Evolutionary conservation across 2,888 invertebrate species (phyloP).

Genomic region (Pheosia gnoma): DNA sequence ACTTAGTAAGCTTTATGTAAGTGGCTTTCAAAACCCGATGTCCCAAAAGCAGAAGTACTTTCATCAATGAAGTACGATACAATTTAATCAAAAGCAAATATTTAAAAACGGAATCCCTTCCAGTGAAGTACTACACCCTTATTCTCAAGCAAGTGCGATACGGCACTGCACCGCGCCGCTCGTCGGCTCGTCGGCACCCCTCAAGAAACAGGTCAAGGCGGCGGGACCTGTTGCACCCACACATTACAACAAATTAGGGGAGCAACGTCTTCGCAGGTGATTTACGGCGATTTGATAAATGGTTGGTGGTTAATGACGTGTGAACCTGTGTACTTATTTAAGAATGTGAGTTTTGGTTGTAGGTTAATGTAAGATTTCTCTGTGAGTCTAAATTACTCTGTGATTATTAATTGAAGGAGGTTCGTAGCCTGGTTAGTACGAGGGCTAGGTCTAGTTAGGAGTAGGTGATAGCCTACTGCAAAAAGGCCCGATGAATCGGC

Average conservation of each 20-base stretch:
- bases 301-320: background rate
- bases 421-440: too few species aligned
- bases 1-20: too few species aligned
- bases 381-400: too few species aligned
- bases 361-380: too few species aligned
- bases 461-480: too few species aligned
- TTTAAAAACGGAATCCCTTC: conserved; percentile 2
- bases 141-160: conserved; percentile 37
- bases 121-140: conserved; percentile 3
- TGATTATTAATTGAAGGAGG: too few species aligned
- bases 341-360: too few species aligned
- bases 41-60: too few species aligned
- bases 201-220: conserved; percentile 78
- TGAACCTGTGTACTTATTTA: background rate
- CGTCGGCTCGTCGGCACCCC: conserved; percentile 56
- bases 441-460: too few species aligned
- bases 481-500: too few species aligned
- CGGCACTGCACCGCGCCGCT: conserved; percentile 9
- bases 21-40: too few species aligned
- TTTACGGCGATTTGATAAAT: conserved; percentile 39
- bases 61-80: too few species aligned
- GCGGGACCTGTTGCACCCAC: conserved; percentile 70
- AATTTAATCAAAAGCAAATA: background rate
- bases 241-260: conserved; percentile 62
- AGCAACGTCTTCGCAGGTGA: conserved; percentile 47